Evolutionary conservation across 2,888 invertebrate genomes (phyloP).

Genomic region (Drosophila engyochracea): DNA sequence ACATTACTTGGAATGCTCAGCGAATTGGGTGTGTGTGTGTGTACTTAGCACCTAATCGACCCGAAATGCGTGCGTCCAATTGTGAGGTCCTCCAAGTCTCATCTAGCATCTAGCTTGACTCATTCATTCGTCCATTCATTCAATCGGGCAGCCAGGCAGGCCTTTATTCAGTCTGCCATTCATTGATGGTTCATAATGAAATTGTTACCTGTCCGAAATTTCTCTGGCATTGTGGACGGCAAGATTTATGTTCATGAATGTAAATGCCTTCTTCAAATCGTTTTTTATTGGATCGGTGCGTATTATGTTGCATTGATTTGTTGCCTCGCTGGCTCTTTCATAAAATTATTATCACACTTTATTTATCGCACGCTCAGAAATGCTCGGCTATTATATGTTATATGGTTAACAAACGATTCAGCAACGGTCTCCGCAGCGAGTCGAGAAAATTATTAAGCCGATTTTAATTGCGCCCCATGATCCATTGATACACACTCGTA

Average conservation of each 20-base stretch:
- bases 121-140: slow-evolving; percentile 52
- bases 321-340: slow-evolving; percentile 67
- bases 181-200: slow-evolving; percentile 66
- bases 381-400: slow-evolving; percentile 33
- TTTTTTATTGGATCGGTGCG: slow-evolving; percentile 63
- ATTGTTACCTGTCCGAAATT: slow-evolving; percentile 60
- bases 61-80: slow-evolving; percentile 60
- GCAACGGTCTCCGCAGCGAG: slow-evolving; percentile 23
- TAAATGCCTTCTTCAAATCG: slow-evolving; percentile 75
- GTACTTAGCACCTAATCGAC: slow-evolving; percentile 67
- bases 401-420: slow-evolving; percentile 2
- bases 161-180: slow-evolving; percentile 43
- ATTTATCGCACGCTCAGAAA: slow-evolving; percentile 51
- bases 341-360: slow-evolving; percentile 82
- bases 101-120: slow-evolving; percentile 23
- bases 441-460: slow-evolving; percentile 75
- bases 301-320: slow-evolving; percentile 74
- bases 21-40: slow-evolving; percentile 54
- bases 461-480: slow-evolving; percentile 78
- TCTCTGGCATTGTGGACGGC: slow-evolving; percentile 49
- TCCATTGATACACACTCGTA: slow-evolving; percentile 78
- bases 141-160: slow-evolving; percentile 37
- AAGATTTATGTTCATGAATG: slow-evolving; percentile 79
- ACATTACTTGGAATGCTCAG: slow-evolving; percentile 40
- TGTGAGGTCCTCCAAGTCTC: slow-evolving; percentile 70